Conservation (phyloP, 2,888 invertebrate genomes). For the Crematogaster levior region DNA sequence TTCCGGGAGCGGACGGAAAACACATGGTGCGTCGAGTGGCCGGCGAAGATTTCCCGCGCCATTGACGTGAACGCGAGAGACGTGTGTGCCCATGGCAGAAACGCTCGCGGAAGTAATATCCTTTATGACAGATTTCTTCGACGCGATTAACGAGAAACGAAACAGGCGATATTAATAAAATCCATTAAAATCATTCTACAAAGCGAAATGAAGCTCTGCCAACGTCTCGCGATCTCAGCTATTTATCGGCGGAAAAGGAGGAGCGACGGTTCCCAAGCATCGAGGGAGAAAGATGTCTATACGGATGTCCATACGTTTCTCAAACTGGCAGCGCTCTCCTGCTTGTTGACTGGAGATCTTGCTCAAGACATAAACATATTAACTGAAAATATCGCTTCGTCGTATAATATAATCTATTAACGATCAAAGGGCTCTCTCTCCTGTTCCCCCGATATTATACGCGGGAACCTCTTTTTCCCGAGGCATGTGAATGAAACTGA, state of each 20-base stretch:
- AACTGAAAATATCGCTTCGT: constrained; percentile 30
- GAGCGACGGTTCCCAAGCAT: neutral
- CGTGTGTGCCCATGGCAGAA: constrained; percentile 1
- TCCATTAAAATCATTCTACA: constrained; percentile 12
- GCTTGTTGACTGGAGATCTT: neutral
- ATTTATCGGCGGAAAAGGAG: neutral
- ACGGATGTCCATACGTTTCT: constrained; percentile 13
- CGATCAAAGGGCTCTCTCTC: constrained; percentile 28
- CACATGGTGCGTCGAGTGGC: constrained; percentile 25
- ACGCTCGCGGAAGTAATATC: constrained; percentile 28
- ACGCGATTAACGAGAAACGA: constrained; percentile 20
- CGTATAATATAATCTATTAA: constrained; percentile 52
- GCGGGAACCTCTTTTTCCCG: constrained; percentile 25
- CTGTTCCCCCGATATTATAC: neutral
- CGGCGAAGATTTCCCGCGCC: constrained; percentile 36
- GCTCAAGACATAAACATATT: constrained; percentile 29
- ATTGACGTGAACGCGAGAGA: constrained; percentile 28
- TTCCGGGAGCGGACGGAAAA: constrained; percentile 50
- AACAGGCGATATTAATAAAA: neutral
- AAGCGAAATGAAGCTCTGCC: neutral
- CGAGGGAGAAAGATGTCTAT: neutral
- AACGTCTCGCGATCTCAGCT: constrained; percentile 20
- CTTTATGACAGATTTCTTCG: constrained; percentile 32
- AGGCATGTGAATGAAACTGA: constrained; percentile 58
- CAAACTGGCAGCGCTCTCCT: neutral